Base-by-base conservation (phyloP, 2,888 invertebrate genomes). In the Andrena minutula region DNA sequence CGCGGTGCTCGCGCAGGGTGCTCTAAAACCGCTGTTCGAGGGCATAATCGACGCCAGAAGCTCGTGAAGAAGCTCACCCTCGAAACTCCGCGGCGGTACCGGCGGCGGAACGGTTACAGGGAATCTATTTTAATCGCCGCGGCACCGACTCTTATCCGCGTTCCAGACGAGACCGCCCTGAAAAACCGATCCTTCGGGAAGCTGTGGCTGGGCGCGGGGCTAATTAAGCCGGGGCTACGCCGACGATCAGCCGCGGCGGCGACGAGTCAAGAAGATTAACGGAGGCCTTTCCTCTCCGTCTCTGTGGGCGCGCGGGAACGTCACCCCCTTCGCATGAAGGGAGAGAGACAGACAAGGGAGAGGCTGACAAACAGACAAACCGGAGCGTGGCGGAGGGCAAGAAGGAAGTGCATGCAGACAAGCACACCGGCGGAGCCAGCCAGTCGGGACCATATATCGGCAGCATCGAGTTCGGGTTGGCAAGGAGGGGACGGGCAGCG, bases 391-490 rank as follows among this genome's bases (percentile, higher is more conserved):
- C 30, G 53, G 51, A 70, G 72, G 23, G 58, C 23, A 58, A 47
- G 65, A 53, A 75, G 75, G 61, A 84, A 70, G 65, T 73, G 69
- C 68, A 41, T 61, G 65, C 74, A 75, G 70, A 79, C 61, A 79
- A 85, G 78, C 66, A 61, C 51, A 70, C 41, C 41, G 41, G 16
- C 41, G 16, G 12, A 41, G 41, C 41, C 63, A 74, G 63, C 69
- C 77, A 83, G 78, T 26, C 73, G 79, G 82, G 77, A 66, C 71
- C 82, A 83, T 66, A 69, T 88, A 88, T 87, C 87, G 86, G 83
- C 83, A 88, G 82, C 70, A 83, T 82, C 83, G 65, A 78, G 83
- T 73, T 66, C 66, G 51, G 53, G 71, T 7, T 41, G 41, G 41
- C 16, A 41, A 35, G 76, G 10, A 69, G 64, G 32, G 30, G 41